Evolutionary conservation across 2,113 vertebrate genomes (phyloP), one percentile per base, ranked within the genome.

Genomic region (Symphodus melops): DNA sequence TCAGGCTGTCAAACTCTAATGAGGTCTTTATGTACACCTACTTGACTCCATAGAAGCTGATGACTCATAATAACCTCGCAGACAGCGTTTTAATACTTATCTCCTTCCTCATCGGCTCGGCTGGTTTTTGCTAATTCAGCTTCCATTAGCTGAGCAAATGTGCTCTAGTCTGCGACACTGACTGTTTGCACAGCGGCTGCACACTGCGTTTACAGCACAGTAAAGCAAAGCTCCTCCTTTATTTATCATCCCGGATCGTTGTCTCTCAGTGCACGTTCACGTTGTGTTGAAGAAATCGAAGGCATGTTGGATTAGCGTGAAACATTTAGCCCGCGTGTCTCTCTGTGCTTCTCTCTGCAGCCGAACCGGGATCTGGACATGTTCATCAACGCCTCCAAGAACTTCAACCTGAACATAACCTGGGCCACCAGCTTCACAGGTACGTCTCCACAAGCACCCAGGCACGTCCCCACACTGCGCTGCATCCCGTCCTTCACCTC

Each of bases 381-480:
- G 96, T 98, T 99, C 86, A 99, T 99, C 88, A 99, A 99, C 17
- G 97, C 98, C 44, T 99, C 98, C 2, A 99, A 99, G 92, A 99
- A 99, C 91, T 98, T 99, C 92, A 99, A 99, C 90, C 96, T 99
- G 82, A 99, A 99, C 86, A 98, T 99, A 21, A 99, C 97, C 23
- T 99, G 98, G 98, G 96, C 98, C 1, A 94, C 97, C 1, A 99
- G 97, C 83, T 99, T 98, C 92, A 94, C 96, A 86, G 97, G 98
- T 99, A 93, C 17, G 73, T 68, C 55, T 16, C 52, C 33, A 48
- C 46, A 17, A 48, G 7, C 16, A 19, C 14, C 46, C 8, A 48
- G 19, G 46, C 17, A 17, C n/a, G n/a, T n/a, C 25, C 25, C 25
- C 25, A 25, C 25, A 25, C 25, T 25, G 4, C 25, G 2, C 25